Evolutionary conservation across 2,888 invertebrate genomes (phyloP), one percentile per base, ranked within the genome.

Genomic region (Lepidocyrtoides sp.): DNA sequence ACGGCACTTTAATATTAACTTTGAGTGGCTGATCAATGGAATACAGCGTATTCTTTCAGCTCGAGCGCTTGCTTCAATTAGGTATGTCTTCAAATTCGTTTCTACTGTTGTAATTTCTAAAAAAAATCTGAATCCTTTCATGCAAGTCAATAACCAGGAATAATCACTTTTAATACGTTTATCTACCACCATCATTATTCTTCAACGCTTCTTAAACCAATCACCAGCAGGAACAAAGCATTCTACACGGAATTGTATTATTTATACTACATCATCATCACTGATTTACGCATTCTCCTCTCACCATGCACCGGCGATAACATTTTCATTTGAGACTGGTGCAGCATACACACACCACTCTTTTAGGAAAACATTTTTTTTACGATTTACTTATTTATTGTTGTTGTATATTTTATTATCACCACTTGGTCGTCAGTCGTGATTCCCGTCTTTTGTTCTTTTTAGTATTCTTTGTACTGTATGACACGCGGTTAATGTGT

Each of bases 221-320:
- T n/a, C 54, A 54, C 20, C 72, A 72, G 23, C 8, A 8, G 14
- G 36, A 44, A 12, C 66, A 41, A 41, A 66, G 8, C 29, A 32
- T 3, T 12, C n/a, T n/a, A n/a, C n/a, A n/a, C n/a, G n/a, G n/a
- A n/a, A n/a, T n/a, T 26, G 20, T 29, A 51, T 26, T 77, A 75
- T 77, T 32, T 12, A 29, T 5, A 75, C 48, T 14, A 51, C 51
- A 77, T 77, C 54, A 77, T 51, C n/a, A n/a, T n/a, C n/a, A n/a
- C n/a, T 77, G 77, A 77, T 77, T 77, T 51, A 77, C 77, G 29
- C 77, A 51, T 77, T 77, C 17, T 29, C 29, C 23, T 44, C 44
- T 72, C 69, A 29, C 54, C n/a, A n/a, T 48, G 17, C 77, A 77
- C n/a, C 77, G 32, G 51, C 54, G 29, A 48, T 26, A 77, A 77